A percentile compares a stretch with the other conserved stretches of the same genome.
These are phyloP conservation scores for Ylistrum balloti DNA, from an alignment of 1,140 invertebrate species.

Conservation along the genomic window DNA sequence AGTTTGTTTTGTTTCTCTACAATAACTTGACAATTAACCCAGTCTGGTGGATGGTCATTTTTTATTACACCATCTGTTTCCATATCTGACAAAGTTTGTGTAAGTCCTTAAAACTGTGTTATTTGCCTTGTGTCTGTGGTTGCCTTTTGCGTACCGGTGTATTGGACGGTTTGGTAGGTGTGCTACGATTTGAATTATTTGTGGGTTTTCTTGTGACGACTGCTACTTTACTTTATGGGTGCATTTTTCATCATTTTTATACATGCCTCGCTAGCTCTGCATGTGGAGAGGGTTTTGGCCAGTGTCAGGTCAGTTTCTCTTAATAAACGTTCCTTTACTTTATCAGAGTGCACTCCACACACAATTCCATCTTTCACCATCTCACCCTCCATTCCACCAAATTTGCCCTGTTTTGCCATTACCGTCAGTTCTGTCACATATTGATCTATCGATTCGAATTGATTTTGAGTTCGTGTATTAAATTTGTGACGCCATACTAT, in stretches of 20 bases:
- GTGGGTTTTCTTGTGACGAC: neutral
- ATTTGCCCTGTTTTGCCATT: conserved; percentile 43
- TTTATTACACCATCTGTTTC: neutral
- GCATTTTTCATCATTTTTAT: neutral
- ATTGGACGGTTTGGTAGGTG: neutral
- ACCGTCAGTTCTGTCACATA: conserved; percentile 36
- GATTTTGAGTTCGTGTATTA: neutral
- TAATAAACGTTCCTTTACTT: conserved; percentile 43
- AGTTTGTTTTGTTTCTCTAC: conserved; percentile 17
- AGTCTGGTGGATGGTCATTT: conserved; percentile 71
- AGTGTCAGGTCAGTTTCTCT: conserved; percentile 40
- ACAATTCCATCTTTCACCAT: conserved; percentile 46
- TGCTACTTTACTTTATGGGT: conserved; percentile 9
- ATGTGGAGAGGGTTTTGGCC: neutral
- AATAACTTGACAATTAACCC: conserved; percentile 53
- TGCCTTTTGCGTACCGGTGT: neutral
- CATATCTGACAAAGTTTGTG: neutral
- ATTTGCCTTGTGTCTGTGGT: neutral
- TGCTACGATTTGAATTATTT: neutral
- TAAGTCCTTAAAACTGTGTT: too few relatives aligned
- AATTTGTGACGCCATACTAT: conserved; percentile 51
- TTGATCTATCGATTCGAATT: conserved; percentile 16
- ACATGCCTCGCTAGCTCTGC: neutral
- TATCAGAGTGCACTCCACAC: conserved; percentile 40
- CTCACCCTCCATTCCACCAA: neutral